These are phyloP conservation scores for Conger conger DNA, from an alignment of 2,113 vertebrate species.

Conservation along the genomic window DNA sequence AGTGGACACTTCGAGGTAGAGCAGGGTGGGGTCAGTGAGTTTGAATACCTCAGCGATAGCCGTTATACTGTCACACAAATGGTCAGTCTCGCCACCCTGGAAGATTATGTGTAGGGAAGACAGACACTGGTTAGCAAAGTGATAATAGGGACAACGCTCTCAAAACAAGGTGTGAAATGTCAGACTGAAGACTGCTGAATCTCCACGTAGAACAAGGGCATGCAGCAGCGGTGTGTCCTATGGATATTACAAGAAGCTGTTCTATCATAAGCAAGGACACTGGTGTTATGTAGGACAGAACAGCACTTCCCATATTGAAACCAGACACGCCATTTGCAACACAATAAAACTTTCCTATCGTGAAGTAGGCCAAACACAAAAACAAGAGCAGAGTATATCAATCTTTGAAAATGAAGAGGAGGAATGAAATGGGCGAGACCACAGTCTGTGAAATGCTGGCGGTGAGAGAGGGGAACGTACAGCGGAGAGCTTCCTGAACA, in stretches of 20 bases:
- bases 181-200: background rate
- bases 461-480: slow-evolving; percentile 49
- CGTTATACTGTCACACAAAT: slow-evolving; percentile 83
- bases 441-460: background rate
- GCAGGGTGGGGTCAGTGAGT: slow-evolving; percentile 90
- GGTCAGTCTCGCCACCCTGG: slow-evolving; percentile 78
- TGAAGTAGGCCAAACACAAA: background rate
- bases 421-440: background rate
- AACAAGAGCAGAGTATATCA: background rate
- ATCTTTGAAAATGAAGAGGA: background rate
- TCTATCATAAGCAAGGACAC: too few relatives aligned
- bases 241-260: too few relatives aligned
- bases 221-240: too few relatives aligned
- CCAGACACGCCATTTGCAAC: too few relatives aligned
- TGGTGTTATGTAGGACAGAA: too few relatives aligned
- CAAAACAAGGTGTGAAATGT: background rate
- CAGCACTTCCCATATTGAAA: too few relatives aligned
- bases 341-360: background rate
- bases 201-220: background rate
- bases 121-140: background rate
- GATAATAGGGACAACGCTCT: background rate
- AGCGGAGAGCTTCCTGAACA: slow-evolving; percentile 84
- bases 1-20: slow-evolving; percentile 93
- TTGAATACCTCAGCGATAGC: slow-evolving; percentile 96
- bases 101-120: background rate